Base-by-base conservation (phyloP, 2,888 invertebrate species). In the Parnassius mnemosyne region DNA sequence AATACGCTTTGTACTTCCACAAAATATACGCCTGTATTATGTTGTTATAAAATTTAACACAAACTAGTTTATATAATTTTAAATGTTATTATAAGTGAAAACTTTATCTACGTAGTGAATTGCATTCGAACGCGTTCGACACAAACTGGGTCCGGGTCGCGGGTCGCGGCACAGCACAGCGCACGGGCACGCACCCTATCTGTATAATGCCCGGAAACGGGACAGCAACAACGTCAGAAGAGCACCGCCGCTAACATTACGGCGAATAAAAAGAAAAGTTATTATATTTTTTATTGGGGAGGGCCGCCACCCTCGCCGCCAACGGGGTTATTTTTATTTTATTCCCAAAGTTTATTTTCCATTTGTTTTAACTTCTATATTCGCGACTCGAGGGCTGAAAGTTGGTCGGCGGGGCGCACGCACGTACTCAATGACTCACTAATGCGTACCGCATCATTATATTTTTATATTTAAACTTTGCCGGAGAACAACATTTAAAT, bases 261-360 rank as follows among this genome's bases (percentile, higher is more conserved):
- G 88, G 81, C 86, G 87, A 89, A 89, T 89, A 89, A 89, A 90
- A 89, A 90, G 90, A 90, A 89, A 90, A 90, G 91, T 90, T 90
- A 91, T 91, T 90, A 89, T 91, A 91, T 90, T 90, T 90, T 90
- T 90, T 89, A 87, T 89, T 87, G 87, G 86, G 85, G 86, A 82
- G 89, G 88, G 88, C 87, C 79, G 85, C 89, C 87, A 86, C 89
- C 89, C 89, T 85, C 86, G 80, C 87, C 84, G 83, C 85, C 87
- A 85, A 85, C 88, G 87, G 89, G 91, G 89, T 89, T 90, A 90
- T 89, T 89, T 91, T 91, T 89, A 89, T 89, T 90, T 90, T 89
- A 90, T 90, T 89, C 85, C 87, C 88, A 90, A 90, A 91, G 88
- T 90, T 90, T 88, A 90, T 88, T 89, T 89, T 87, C 82, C 90